phyloP scores from a whole-genome alignment of 2,797 vertebrate genomes.

The Megalops cyprinoides region DNA sequence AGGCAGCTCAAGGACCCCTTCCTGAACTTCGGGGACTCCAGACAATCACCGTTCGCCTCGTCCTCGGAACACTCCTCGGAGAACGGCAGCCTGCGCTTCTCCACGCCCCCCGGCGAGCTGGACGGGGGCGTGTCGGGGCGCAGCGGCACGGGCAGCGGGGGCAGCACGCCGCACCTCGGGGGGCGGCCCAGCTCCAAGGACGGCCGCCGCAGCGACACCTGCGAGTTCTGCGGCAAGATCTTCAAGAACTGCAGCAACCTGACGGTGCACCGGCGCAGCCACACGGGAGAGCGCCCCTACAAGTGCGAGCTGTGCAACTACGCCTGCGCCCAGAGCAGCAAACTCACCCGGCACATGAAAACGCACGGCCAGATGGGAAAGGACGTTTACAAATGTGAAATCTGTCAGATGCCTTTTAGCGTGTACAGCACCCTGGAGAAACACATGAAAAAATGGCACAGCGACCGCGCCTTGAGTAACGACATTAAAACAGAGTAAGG shows the following conservation, averaged over 20 bases:
- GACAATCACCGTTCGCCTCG: constrained; percentile 98
- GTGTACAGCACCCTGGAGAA: constrained; percentile 99
- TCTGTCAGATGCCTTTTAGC: constrained; percentile 99
- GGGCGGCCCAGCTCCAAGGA: constrained; percentile 96
- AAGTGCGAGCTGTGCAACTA: constrained; percentile 99
- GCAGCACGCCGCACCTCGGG: constrained; percentile 93
- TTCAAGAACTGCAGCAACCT: constrained; percentile 99
- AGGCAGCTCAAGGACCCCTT: constrained; percentile 98
- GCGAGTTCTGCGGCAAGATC: constrained; percentile 97
- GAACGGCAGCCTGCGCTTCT: constrained; percentile 97
- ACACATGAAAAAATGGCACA: constrained; percentile 99
- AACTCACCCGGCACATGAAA: constrained; percentile 99
- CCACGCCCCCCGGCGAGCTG: constrained; percentile 93
- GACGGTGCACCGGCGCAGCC: constrained; percentile 97
- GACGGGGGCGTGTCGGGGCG: constrained; percentile 92
- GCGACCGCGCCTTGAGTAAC: constrained; percentile 94
- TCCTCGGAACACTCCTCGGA: constrained; percentile 97
- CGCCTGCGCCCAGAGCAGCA: constrained; percentile 98
- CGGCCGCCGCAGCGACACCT: constrained; percentile 95
- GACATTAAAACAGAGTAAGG: constrained; percentile 98
- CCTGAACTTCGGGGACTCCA: constrained; percentile 93
- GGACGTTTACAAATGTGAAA: constrained; percentile 99
- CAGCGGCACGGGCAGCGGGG: constrained; percentile 94
- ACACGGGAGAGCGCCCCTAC: constrained; percentile 97
- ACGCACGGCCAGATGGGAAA: constrained; percentile 99